Conservation (phyloP, 2,888 invertebrate species). For the Salticus scenicus region DNA sequence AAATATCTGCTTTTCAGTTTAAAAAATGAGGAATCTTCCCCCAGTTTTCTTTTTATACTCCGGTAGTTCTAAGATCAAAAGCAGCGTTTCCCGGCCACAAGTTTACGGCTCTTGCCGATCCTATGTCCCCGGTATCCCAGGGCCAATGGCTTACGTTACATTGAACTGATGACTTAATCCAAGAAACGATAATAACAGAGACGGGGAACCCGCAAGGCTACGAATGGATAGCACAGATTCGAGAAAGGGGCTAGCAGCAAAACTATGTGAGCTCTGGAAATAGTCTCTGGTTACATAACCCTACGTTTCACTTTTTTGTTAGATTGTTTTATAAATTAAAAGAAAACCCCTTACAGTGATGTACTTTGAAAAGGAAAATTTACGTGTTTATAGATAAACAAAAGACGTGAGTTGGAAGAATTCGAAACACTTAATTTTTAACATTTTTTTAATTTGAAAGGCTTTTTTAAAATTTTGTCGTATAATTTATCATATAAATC, state of each 20-base stretch:
- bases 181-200: slow-evolving; percentile 5
- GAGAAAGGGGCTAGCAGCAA: neutral
- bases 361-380: too few species aligned
- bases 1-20: neutral
- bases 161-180: slow-evolving; percentile 70
- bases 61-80: neutral
- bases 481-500: too few species aligned
- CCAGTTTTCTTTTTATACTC: neutral
- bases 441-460: too few species aligned
- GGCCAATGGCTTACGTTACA: slow-evolving; percentile 68
- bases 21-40: neutral
- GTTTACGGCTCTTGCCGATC: slow-evolving; percentile 53
- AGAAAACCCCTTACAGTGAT: too few species aligned
- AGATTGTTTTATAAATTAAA: too few species aligned
- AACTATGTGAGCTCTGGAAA: neutral
- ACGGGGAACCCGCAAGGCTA: neutral
- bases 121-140: slow-evolving; percentile 22
- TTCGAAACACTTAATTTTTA: too few species aligned
- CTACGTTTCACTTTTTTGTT: too few species aligned
- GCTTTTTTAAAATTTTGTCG: too few species aligned
- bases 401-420: too few species aligned
- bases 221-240: neutral
- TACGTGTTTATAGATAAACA: too few species aligned
- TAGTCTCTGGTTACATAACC: too few species aligned
- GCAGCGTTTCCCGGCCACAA: slow-evolving; percentile 33